Percentiles rank a stretch among this genome's conserved stretches.
Evolutionary conservation across 2,797 vertebrate genomes (phyloP).

Genomic region (Megalops cyprinoides): DNA sequence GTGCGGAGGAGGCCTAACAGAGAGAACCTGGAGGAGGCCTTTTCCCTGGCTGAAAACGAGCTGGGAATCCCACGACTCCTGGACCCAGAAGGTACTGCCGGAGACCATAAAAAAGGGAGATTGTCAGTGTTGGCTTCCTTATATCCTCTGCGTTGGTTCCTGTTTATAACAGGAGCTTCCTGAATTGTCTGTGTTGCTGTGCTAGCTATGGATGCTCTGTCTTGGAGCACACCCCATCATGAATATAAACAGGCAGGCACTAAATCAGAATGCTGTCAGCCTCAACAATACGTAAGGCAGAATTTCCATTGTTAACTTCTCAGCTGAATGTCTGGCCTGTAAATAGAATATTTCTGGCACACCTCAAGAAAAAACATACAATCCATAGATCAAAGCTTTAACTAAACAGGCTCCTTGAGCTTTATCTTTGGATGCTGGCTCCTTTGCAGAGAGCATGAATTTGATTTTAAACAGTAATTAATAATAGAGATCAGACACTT

Average conservation of each 20-base stretch:
- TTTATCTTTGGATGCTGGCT: too few relatives aligned
- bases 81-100: conserved; percentile 88
- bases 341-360: too few relatives aligned
- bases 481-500: background rate
- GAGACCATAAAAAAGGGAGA: background rate
- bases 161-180: background rate
- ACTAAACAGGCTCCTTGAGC: too few relatives aligned
- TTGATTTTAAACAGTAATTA: too few relatives aligned
- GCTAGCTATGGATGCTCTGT: background rate
- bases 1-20: conserved; percentile 80
- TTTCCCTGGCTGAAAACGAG: conserved; percentile 88
- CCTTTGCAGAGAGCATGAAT: too few relatives aligned
- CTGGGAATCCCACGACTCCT: conserved; percentile 92
- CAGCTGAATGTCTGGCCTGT: too few relatives aligned
- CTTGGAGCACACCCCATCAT: background rate
- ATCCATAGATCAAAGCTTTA: too few relatives aligned
- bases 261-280: too few relatives aligned
- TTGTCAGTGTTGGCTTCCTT: background rate
- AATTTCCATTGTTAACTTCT: too few relatives aligned
- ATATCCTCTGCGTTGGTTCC: background rate
- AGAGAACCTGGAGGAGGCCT: conserved; percentile 93
- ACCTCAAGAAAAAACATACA: too few relatives aligned
- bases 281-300: too few relatives aligned
- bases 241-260: background rate
- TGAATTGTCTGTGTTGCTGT: background rate